Evolutionary conservation across 2,797 vertebrate genomes (phyloP).

Genomic region (Hydrolagus colliei): DNA sequence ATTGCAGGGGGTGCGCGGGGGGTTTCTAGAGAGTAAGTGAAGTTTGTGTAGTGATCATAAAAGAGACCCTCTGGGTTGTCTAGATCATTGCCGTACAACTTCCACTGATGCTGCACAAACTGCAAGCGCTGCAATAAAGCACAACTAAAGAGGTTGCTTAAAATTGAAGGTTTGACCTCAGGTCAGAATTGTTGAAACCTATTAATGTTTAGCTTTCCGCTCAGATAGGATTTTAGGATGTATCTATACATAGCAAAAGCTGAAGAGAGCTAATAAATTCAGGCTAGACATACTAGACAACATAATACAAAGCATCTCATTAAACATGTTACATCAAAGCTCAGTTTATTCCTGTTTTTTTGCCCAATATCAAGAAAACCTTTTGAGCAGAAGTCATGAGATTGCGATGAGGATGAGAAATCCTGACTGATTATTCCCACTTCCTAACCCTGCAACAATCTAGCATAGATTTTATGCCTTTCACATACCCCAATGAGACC

Average conservation of each 20-base stretch:
- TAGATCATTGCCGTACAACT: neutral
- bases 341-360: too few species aligned
- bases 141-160: neutral
- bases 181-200: neutral
- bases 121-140: neutral
- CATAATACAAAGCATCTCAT: too few species aligned
- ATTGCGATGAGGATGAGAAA: too few species aligned
- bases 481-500: too few species aligned
- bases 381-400: too few species aligned
- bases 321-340: too few species aligned
- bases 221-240: neutral
- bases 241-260: neutral
- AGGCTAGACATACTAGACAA: too few species aligned
- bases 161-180: neutral
- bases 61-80: neutral
- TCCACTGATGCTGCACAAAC: neutral
- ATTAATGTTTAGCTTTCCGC: neutral
- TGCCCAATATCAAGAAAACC: too few species aligned
- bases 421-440: too few species aligned
- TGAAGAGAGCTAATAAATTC: too few species aligned
- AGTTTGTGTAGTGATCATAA: neutral
- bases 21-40: neutral
- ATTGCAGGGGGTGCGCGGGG: neutral
- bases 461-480: too few species aligned
- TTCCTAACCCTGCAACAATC: too few species aligned